Evolutionary conservation across 2,113 vertebrate species (phyloP).

Genomic region (Eidolon helvum): DNA sequence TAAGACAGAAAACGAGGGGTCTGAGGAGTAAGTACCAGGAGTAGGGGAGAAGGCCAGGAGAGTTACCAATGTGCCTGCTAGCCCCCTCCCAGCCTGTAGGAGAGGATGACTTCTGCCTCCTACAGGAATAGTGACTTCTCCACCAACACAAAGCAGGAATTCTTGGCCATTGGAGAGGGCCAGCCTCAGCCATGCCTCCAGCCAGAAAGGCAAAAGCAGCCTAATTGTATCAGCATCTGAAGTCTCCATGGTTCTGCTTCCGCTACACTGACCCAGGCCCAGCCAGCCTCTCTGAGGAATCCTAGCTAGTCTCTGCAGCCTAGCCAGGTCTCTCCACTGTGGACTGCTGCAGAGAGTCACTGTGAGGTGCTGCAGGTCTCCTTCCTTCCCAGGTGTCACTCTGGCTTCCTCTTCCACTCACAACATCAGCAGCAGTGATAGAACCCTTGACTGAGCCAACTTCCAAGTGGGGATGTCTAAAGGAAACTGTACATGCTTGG

Average conservation of each 20-base stretch:
- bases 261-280: not conserved
- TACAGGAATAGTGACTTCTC: not conserved
- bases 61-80: not conserved
- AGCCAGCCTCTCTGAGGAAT: not conserved
- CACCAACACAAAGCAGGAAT: not conserved
- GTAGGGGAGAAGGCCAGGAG: not conserved
- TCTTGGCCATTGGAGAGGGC: not conserved
- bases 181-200: not conserved
- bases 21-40: not conserved
- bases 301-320: not conserved
- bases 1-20: no score
- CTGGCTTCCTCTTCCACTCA: not conserved
- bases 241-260: constrained; percentile 43
- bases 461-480: not conserved
- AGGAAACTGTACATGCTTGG: not conserved
- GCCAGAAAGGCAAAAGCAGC: not conserved
- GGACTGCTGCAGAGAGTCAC: not conserved
- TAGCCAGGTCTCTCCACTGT: not conserved
- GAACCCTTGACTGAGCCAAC: not conserved
- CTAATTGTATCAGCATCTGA: constrained; percentile 28
- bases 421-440: not conserved
- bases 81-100: no score
- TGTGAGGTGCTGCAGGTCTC: not conserved
- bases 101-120: not conserved
- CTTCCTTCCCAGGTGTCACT: no score